Evolutionary conservation across 2,888 invertebrate genomes (phyloP), one percentile per base, ranked within the genome.

Genomic region (Eugnorisma glareosa): DNA sequence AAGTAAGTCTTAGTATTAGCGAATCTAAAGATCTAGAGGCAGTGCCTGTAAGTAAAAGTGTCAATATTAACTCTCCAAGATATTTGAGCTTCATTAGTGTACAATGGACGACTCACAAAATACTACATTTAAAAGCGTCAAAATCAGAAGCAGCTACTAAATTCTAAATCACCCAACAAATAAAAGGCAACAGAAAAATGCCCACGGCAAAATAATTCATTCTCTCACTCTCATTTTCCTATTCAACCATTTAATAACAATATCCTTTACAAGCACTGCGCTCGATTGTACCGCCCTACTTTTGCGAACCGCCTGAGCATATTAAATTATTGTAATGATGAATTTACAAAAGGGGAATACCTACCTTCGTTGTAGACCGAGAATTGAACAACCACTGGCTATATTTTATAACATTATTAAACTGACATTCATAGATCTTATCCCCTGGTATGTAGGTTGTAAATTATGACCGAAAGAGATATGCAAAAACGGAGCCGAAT

Each of bases 241-340:
- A 76, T 80, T 84, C 67, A 80, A 80, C 57, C 37, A 73, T 66
- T 77, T 77, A 68, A 74, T 74, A 84, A 77, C 51, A 77, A 74
- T 74, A 81, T 84, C n/a, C 54, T 57, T 69, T 67, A 67, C 66
- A 78, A 73, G 67, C 67, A 73, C 77, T 89, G 82, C 68, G 57
- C 80, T 73, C 85, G 74, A 88, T 77, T 83, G 86, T 89, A 88
- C 84, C 73, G 85, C 73, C 86, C 88, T 80, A 89, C 85, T 87
- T 90, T 83, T 75, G 70, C 74, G 75, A 57, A 79, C 77, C 80
- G 86, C 72, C 79, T 79, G 82, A 86, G 83, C 88, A 86, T 88
- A 91, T 90, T 88, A 91, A 90, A 91, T 91, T 91, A 91, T 88
- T 81, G 87, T 90, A 89, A 89, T 89, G 88, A 90, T 90, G 88